Evolutionary conservation across 2,113 vertebrate species (phyloP), one percentile per base, ranked within the genome.

Genomic region (Mastomys natalensis): DNA sequence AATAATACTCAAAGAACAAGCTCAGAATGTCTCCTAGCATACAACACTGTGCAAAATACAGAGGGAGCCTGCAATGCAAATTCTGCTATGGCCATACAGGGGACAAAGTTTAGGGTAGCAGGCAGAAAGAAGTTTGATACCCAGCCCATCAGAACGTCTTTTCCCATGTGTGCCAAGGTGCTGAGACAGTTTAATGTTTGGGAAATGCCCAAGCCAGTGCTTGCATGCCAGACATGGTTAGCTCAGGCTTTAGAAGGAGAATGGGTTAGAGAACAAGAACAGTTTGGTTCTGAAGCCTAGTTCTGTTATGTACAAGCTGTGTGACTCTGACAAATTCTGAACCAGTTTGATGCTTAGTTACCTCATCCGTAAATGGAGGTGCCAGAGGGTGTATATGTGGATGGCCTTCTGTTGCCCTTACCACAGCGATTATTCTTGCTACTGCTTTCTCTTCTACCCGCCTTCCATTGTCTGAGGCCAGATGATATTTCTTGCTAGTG

Each of bases 81-180:
- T 31, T 76, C 72, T 72, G 45, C n/a, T 0, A 2, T 13, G 48
- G n/a, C n/a, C 9, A 19, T 0, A 7, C 0, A 0, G 29, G 0
- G 16, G 26, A 84, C 29, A 80, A 45, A 77, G 80, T 8, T 87
- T 6, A 31, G 48, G 51, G 70, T 60, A n/a, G 53, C 55, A 66
- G 40, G 11, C 80, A 64, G 53, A 70, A 48, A 1, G 19, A 84
- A 74, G 58, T 43, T 58, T 58, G 45, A 34, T 22, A 22, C 62
- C 40, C n/a, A 51, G n/a, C 13, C 26, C 43, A 1, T 3, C 2
- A n/a, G 43, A n/a, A 9, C 31, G 40, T 95, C 66, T 48, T 51
- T 70, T 84, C 21, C 11, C 40, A n/a, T 24, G 24, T 68, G 31
- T 68, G 15, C 66, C 0, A 5, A 68, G 66, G 66, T 43, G 11